Conservation (phyloP, 2,113 vertebrate genomes). For the Macrotis lagotis region DNA sequence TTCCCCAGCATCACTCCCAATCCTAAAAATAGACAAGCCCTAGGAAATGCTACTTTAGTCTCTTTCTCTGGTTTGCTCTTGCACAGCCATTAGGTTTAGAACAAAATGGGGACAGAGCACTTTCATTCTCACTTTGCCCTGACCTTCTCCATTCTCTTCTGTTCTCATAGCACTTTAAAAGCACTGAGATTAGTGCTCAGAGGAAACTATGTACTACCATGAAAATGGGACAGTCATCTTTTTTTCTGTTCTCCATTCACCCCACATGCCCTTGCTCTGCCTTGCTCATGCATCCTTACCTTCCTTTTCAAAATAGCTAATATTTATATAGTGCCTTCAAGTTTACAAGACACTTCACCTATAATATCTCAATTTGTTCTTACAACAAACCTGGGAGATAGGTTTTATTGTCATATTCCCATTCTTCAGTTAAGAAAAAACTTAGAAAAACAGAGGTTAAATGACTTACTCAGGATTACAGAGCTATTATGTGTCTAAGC, state of each 20-base stretch:
- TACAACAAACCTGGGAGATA: background rate
- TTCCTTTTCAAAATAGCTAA: conserved; percentile 9
- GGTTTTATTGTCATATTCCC: background rate
- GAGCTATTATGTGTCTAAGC: background rate
- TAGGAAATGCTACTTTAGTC: conserved; percentile 63
- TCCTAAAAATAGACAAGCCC: conserved; percentile 62
- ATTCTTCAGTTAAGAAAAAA: background rate
- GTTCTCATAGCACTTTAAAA: conserved; percentile 58
- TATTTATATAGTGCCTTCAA: background rate
- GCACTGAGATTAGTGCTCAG: conserved; percentile 41
- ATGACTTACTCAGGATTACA: background rate
- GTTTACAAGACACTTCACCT: background rate
- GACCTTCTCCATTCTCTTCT: conserved; percentile 70
- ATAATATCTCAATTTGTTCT: background rate
- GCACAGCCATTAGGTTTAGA: conserved; percentile 67
- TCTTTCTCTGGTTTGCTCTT: conserved; percentile 57
- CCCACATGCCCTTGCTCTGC: conserved; percentile 47
- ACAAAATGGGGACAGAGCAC: conserved; percentile 59
- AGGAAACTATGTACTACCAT: conserved; percentile 45
- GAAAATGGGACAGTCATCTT: conserved; percentile 52
- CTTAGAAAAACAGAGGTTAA: background rate
- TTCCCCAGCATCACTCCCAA: conserved; percentile 61
- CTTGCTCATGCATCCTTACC: background rate
- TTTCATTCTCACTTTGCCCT: conserved; percentile 64
- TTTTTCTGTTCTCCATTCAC: conserved; percentile 65